Evolutionary conservation across 2,113 vertebrate genomes (phyloP).

Genomic region (Polypterus bichir): DNA sequence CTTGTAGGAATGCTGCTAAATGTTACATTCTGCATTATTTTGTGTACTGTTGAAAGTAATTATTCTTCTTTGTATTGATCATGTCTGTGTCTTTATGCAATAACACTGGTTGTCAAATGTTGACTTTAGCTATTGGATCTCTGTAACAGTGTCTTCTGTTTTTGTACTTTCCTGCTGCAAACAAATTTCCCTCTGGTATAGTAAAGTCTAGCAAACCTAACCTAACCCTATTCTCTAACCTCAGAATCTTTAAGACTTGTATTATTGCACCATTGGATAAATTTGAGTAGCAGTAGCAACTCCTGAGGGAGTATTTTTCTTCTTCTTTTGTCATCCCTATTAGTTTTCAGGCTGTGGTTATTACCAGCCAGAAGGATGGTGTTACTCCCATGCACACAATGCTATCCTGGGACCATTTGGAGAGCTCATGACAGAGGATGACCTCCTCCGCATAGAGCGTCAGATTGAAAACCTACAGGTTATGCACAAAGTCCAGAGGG

Average conservation of each 20-base stretch:
- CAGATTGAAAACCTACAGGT: constrained; percentile 91
- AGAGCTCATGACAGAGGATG: constrained; percentile 78
- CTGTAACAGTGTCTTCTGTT: too few relatives aligned
- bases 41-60: too few relatives aligned
- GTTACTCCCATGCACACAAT: constrained; percentile 57
- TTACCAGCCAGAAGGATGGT: constrained; percentile 68
- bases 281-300: background rate
- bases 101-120: too few relatives aligned
- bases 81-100: too few relatives aligned
- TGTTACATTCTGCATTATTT: too few relatives aligned
- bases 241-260: background rate
- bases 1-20: too few relatives aligned
- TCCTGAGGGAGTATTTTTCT: constrained; percentile 48
- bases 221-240: too few relatives aligned
- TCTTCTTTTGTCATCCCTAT: constrained; percentile 52
- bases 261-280: background rate
- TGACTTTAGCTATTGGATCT: too few relatives aligned
- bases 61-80: too few relatives aligned
- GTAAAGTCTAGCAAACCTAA: too few relatives aligned
- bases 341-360: constrained; percentile 70
- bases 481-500: constrained; percentile 71
- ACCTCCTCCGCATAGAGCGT: constrained; percentile 75
- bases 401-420: constrained; percentile 74
- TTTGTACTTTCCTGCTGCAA: too few relatives aligned
- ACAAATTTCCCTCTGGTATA: too few relatives aligned